Evolutionary conservation across 1,140 invertebrate genomes (phyloP), one percentile per base, ranked within the genome.

Genomic region (Phortica variegata): DNA sequence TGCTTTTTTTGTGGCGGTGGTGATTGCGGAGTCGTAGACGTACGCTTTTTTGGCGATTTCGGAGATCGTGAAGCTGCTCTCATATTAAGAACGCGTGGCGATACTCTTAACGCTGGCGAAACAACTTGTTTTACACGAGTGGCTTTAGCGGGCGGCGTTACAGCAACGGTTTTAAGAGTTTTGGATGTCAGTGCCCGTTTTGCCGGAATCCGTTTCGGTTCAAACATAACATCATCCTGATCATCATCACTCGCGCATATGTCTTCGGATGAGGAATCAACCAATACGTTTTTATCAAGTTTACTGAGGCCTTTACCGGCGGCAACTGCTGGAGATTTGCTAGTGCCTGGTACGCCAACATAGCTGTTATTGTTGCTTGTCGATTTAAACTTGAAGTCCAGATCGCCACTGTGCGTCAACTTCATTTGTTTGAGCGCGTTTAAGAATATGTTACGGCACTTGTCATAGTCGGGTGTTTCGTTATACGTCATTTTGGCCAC

Each of bases 381-480:
- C 1, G 53, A 21, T 37, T 61, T 72, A 0, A 65, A 10, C 43
- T 69, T 71, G 1, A 77, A 76, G 10, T 70, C 59, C 33, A 77
- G 52, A 40, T 72, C 71, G 1, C 74, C 73, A 9, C 32, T 50
- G 36, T 74, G 73, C 0, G 57, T 9, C 1, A 70, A 42, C 39
- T 73, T 76, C 17, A 78, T 54, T 23, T 73, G 65, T 65, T 83
- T 79, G 15, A 85, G 58, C 6, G 83, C 86, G 37, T 77, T 75
- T 29, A 77, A 69, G 43, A 92, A 85, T 10, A 89, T 75, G 34
- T 80, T 78, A 37, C 82, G 79, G 50, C 87, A 85, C 52, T 83
- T 82, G n/a, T 83, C 77, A 70, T 92, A 93, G 60, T 92, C 83
- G 0, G 90, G 88, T 34, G 77, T 77, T 36, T 87, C 83, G 54